Evolutionary conservation across 2,113 vertebrate genomes (phyloP), one percentile per base, ranked within the genome.

Genomic region (Hyperopisus bebe): DNA sequence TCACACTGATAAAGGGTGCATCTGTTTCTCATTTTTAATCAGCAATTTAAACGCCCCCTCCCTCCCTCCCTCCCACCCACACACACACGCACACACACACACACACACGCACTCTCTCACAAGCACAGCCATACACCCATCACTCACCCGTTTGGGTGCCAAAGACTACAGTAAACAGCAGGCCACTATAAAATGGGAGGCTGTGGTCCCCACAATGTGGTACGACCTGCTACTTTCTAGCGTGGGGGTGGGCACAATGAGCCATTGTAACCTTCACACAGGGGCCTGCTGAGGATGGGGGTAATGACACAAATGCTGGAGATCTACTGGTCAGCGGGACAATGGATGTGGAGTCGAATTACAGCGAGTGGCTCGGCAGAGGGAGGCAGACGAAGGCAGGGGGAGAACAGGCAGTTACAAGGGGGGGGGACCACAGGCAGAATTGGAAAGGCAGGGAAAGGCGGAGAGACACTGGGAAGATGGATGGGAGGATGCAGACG

Each of bases 241-340:
- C 2, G 0, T n/a, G 50, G 13, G 15, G 13, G 9, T 10, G 27
- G 3, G 24, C 5, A 31, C 24, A 50, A 39, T 84, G 82, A 39
- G 46, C 51, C 88, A 62, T 88, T 66, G 88, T 88, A 95, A 94
- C 94, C 93, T 94, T 94, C 92, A 94, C 92, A 92, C 93, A 94
- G 90, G 47, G 90, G 91, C 92, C 93, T 91, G 93, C 89, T 88
- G 91, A 92, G 89, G 58, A 50, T 46, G 82, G 58, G 48, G 42
- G 58, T 8, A n/a, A 31, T 11, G n/a, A 89, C 51, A 53, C 24
- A 55, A 39, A 53, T 13, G 85, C 85, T 87, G 50, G 13, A 87
- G 85, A 87, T 48, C 50, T n/a, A 31, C 50, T 87, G 85, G 47
- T n/a, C 47, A 87, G 62, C 4, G n/a, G 93, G 89, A 86, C 87